Percentiles rank a stretch among this genome's conserved stretches.
phyloP scores from a whole-genome alignment of 2,113 vertebrate species.

The Burhinus oedicnemus region DNA sequence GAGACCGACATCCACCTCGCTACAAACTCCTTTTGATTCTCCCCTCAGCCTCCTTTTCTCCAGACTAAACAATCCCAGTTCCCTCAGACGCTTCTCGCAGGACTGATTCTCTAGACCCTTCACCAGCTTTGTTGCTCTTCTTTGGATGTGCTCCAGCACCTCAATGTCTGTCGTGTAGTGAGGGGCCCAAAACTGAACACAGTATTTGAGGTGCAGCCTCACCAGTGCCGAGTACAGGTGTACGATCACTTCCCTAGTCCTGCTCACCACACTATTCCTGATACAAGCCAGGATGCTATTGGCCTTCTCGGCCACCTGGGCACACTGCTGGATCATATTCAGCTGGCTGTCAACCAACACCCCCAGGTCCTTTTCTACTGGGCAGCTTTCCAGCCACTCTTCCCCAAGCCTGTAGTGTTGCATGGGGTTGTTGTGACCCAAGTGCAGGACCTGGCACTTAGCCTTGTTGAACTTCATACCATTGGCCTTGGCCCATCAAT shows the following conservation, averaged over 20 bases:
- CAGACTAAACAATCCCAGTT: neutral
- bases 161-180: neutral
- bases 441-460: neutral
- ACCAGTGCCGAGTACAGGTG: neutral
- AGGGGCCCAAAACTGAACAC: neutral
- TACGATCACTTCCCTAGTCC: neutral
- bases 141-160: neutral
- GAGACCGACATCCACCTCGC: neutral
- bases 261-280: neutral
- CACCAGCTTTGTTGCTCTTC: neutral
- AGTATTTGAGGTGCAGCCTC: neutral
- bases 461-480: neutral
- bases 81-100: neutral
- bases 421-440: neutral
- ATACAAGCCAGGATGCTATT: neutral
- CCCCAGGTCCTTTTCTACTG: fast-evolving
- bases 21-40: neutral
- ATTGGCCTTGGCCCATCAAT: neutral
- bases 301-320: neutral
- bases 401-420: neutral
- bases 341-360: neutral
- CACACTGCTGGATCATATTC: neutral
- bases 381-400: neutral
- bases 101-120: neutral
- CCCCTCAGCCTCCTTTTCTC: neutral